Base-by-base conservation (phyloP, 2,113 vertebrate genomes). In the Sclerurus mexicanus region DNA sequence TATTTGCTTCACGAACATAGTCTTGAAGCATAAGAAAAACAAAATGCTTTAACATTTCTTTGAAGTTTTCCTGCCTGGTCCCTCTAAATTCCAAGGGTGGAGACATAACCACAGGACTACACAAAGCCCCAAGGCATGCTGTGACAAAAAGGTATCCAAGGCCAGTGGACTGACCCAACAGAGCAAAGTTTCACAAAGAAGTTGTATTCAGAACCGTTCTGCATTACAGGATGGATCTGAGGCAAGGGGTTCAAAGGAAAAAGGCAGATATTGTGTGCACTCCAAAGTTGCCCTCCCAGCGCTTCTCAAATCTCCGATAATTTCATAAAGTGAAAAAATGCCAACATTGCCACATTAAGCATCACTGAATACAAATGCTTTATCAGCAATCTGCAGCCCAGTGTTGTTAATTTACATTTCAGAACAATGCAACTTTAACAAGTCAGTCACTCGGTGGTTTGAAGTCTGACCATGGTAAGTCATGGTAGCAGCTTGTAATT, bases 401-500 rank as follows among this genome's bases (percentile, higher is more conserved):
- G 82, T 90, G 71, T 68, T 83, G 97, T 93, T 97, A 85, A 98
- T 96, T 97, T 97, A 90, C 90, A 97, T 96, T 97, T 98, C 96
- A 97, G 89, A 98, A 97, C 92, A 98, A 98, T 97, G 96, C 78
- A 96, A 96, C 90, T 96, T 96, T 95, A 97, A 95, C 92, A 96
- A 97, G 92, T 96, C 96, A 97, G 87, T 93, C 95, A 94, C 93
- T 98, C 87, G 18, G 64, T 95, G 83, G 96, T 93, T 97, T 97
- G 89, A 97, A 98, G 95, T 91, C 93, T 94, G 91, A 95, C 92
- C 96, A 93, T 95, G 87, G 92, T 94, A 98, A 97, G 92, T 96
- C 95, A 77, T 91, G 94, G 97, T 69, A 96, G 73, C 75, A 97
- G 95, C 92, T 97, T 95, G 97, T 97, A 98, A 98, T 98, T 98